Base-by-base conservation (phyloP, 92 coral and sea anemone species). In the Parazoanthus swiftii region DNA sequence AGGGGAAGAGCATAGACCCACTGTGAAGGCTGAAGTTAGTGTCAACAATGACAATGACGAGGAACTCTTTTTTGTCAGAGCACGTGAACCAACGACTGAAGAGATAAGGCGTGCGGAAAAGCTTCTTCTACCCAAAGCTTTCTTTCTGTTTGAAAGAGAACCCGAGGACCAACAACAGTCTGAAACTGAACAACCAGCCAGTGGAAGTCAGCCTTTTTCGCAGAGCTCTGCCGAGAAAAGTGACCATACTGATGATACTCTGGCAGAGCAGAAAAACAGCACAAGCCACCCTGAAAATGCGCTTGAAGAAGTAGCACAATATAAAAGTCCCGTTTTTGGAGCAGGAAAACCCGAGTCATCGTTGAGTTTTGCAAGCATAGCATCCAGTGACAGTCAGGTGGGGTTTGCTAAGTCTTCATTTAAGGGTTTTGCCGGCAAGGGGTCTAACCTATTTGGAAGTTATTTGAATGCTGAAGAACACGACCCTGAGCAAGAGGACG, bases 361-460 rank as follows among this genome's bases (percentile, higher is more conserved):
- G 44, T 46, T 92, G 26, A 89, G 94, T 3, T 93, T 93, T 86
- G 83, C 92, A 37, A 86, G 86, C 23, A 78, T 91, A 39, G 88
- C 91, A 36, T 42, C 90, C 36, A 79, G 87, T 20, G 42, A 54
- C 25, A 83, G 44, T 75, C 81, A 78, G 56, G 88, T 84, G 21
- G 85, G 81, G 48, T 89, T 89, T 25, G 36, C 74, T 10, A 74
- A 72, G 37, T 15, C 73, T 81, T 11, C 85, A 35, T 70, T 74
- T 14, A 73, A 86, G 70, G 88, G 91, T 29, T 93, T 93, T 82
- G 79, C 91, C 23, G 95, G 95, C 21, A 85, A 89, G 63, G 95
- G 95, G 9, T 86, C 95, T 8, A 91, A 91, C 70, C 77, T 93
- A 68, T 93, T 93, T 67, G 85, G 86, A 35, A 56, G 79, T 66